These are phyloP conservation scores for Adelphocoris suturalis DNA, from an alignment of 2,888 invertebrate species.

Conservation along the genomic window DNA sequence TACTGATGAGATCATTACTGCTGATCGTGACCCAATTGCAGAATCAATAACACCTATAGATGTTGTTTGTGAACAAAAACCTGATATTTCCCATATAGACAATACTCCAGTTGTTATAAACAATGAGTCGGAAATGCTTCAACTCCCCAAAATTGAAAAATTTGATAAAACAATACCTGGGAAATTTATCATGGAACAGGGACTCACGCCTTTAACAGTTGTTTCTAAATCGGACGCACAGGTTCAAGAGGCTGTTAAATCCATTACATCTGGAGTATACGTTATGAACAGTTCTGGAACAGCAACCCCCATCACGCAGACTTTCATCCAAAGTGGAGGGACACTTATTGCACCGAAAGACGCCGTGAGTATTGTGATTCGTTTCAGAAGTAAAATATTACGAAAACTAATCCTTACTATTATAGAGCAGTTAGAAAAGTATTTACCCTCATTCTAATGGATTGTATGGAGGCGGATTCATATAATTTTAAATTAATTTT, in stretches of 20 bases:
- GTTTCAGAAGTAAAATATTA: no score
- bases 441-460: neutral
- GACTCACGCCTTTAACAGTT: conserved; percentile 10
- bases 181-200: neutral
- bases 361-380: conserved; percentile 24
- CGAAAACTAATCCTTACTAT: no score
- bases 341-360: conserved; percentile 61
- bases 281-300: conserved; percentile 68
- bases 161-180: neutral
- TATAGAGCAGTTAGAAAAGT: no score
- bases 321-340: conserved; percentile 44
- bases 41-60: neutral
- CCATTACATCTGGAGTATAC: conserved; percentile 68
- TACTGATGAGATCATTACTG: conserved; percentile 23
- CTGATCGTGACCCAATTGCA: neutral
- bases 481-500: neutral
- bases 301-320: conserved; percentile 45
- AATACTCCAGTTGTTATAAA: neutral
- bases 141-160: neutral
- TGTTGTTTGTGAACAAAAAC: neutral
- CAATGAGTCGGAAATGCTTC: neutral
- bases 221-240: conserved; percentile 39
- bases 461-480: neutral
- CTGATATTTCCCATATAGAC: neutral
- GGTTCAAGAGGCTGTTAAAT: conserved; percentile 66